Percentiles rank a stretch among this genome's conserved stretches.
These are phyloP conservation scores for Cotesia typhae DNA, from an alignment of 1,140 invertebrate genomes.

Conservation along the genomic window DNA sequence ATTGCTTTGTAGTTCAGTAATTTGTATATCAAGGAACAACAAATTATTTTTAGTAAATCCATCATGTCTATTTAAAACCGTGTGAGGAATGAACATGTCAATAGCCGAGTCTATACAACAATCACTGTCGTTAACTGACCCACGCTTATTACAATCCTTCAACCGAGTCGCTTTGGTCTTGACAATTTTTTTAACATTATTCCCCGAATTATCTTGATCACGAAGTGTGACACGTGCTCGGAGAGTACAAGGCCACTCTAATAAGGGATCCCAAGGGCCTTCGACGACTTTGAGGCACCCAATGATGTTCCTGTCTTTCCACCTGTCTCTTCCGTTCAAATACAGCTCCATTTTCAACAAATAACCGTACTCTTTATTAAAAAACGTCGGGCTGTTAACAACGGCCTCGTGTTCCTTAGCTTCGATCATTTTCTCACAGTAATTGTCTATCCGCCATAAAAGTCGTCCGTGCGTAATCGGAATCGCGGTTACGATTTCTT, in stretches of 20 bases:
- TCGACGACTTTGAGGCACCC: conserved; percentile 72
- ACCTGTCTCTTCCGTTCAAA: conserved; percentile 76
- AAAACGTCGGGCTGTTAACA: conserved; percentile 73
- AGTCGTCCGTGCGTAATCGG: conserved; percentile 66
- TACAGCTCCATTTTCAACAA: conserved; percentile 73
- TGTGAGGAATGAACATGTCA: conserved; percentile 79
- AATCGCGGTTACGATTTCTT: too few relatives aligned
- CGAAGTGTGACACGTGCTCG: conserved; percentile 70
- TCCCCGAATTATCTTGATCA: conserved; percentile 68
- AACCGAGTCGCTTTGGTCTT: conserved; percentile 59
- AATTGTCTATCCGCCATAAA: conserved; percentile 75
- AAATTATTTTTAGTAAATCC: conserved; percentile 73
- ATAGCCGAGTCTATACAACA: conserved; percentile 69
- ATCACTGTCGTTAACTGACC: conserved; percentile 49
- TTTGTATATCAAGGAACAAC: conserved; percentile 72
- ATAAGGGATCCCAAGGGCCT: conserved; percentile 74
- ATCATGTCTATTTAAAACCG: conserved; percentile 69
- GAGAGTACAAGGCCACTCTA: conserved; percentile 75
- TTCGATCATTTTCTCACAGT: conserved; percentile 71
- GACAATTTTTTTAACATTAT: conserved; percentile 64
- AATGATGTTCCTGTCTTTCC: conserved; percentile 76
- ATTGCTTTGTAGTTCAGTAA: conserved; percentile 52
- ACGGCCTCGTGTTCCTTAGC: conserved; percentile 71
- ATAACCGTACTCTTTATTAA: conserved; percentile 76
- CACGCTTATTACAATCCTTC: conserved; percentile 45